Conservation (phyloP, 2,113 vertebrate species). For the Phalacrocorax brasilianus region DNA sequence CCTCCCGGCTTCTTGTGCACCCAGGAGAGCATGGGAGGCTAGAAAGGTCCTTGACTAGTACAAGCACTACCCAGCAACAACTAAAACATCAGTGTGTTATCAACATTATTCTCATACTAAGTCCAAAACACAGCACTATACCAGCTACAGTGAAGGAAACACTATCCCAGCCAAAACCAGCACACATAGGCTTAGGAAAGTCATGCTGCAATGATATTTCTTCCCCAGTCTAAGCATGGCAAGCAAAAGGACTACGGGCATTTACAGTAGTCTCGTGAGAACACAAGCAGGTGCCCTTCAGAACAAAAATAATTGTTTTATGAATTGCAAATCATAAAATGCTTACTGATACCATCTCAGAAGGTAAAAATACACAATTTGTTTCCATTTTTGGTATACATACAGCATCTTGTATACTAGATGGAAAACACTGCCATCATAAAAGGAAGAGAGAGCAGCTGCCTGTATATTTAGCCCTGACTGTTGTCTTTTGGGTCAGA, state of each 20-base stretch:
- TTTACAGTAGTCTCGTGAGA: background rate
- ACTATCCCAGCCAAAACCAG: no score
- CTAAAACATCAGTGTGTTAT: no score
- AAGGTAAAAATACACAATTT: background rate
- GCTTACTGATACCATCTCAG: fast-evolving
- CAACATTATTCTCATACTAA: no score
- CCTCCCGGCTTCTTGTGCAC: no score
- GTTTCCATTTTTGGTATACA: background rate
- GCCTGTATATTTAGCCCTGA: background rate
- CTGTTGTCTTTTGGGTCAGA: background rate
- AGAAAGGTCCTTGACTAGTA: no score
- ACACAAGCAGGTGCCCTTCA: background rate
- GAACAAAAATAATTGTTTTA: background rate
- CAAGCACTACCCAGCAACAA: no score
- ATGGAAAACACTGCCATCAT: background rate
- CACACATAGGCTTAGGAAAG: background rate
- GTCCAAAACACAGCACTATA: no score
- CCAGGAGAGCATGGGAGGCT: no score
- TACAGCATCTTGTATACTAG: background rate
- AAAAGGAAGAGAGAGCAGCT: background rate
- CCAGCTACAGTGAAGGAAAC: no score
- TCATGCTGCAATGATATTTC: background rate
- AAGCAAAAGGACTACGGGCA: background rate
- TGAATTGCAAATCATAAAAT: background rate
- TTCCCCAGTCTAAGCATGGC: background rate